These are phyloP conservation scores for Gorilla gorilla DNA, from an alignment of 2,113 vertebrate genomes.

Conservation along the genomic window DNA sequence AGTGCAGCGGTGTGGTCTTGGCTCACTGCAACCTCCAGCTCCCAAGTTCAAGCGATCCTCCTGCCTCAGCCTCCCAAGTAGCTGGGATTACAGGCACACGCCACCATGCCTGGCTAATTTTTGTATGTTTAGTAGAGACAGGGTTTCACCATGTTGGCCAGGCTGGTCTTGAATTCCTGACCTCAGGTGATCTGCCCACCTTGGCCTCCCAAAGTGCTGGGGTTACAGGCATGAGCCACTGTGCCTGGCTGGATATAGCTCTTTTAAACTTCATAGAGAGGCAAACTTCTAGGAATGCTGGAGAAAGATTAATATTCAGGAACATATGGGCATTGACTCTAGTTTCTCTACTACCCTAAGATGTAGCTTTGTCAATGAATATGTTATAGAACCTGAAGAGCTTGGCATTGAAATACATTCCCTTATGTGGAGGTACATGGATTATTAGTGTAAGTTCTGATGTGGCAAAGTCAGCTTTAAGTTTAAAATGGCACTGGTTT, in stretches of 20 bases:
- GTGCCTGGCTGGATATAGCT: not conserved
- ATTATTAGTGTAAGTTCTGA: not conserved
- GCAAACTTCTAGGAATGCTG: not conserved
- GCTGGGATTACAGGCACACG: too few relatives aligned
- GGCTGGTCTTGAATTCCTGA: too few relatives aligned
- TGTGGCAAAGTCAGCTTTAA: not conserved
- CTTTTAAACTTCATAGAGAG: not conserved
- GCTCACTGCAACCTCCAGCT: too few relatives aligned
- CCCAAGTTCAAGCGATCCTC: too few relatives aligned
- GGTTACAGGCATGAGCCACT: too few relatives aligned
- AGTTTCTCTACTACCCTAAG: not conserved
- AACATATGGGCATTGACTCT: not conserved
- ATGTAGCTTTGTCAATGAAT: not conserved
- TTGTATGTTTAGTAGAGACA: too few relatives aligned
- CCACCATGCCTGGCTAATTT: too few relatives aligned
- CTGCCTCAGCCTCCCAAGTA: too few relatives aligned
- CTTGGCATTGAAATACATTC: not conserved
- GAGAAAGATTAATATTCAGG: slow-evolving; percentile 36
- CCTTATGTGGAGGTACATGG: not conserved
- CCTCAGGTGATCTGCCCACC: too few relatives aligned
- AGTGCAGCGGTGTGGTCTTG: too few relatives aligned
- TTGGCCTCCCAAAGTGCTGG: too few relatives aligned
- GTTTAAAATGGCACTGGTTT: not conserved
- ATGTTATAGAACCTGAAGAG: not conserved
- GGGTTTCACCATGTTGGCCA: too few relatives aligned